phyloP scores from a whole-genome alignment of 2,888 invertebrate genomes.

The Hirtodrosophila cameraria region DNA sequence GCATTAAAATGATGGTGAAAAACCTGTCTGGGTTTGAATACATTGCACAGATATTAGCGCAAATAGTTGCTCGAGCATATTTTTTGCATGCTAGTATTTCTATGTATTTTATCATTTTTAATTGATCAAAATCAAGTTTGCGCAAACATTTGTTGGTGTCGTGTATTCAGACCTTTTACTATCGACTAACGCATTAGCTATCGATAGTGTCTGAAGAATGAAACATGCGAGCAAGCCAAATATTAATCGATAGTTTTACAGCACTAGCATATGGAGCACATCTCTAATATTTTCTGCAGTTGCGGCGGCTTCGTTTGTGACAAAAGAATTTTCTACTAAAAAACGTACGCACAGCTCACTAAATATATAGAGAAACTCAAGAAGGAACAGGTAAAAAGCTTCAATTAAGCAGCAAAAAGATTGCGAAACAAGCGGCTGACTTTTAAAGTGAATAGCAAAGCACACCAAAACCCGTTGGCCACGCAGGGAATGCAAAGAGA shows the following conservation, averaged over 20 bases:
- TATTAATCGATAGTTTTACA: background rate
- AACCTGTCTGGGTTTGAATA: too few relatives aligned
- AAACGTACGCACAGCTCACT: background rate
- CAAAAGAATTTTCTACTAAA: conserved; percentile 16
- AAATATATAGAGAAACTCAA: conserved; percentile 2
- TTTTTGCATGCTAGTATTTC: too few relatives aligned
- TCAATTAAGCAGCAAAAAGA: conserved; percentile 1
- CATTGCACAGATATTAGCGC: too few relatives aligned
- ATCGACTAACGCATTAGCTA: background rate
- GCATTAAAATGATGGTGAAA: too few relatives aligned
- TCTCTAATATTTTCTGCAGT: conserved; percentile 50
- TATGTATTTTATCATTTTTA: too few relatives aligned
- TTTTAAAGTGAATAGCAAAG: background rate
- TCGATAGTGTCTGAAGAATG: conserved; percentile 9
- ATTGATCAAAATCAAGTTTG: too few relatives aligned
- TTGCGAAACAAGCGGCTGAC: conserved; percentile 5
- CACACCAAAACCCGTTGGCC: conserved; percentile 1
- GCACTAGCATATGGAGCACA: conserved; percentile 7
- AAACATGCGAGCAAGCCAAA: background rate
- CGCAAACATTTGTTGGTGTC: too few relatives aligned
- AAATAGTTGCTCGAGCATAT: too few relatives aligned
- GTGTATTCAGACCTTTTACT: too few relatives aligned
- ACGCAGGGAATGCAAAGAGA: conserved; percentile 14
- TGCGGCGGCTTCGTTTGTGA: conserved; percentile 45
- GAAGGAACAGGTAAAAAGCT: conserved; percentile 49